These are phyloP conservation scores for Tor tambroides DNA, from an alignment of 2,113 vertebrate species.

Conservation along the genomic window DNA sequence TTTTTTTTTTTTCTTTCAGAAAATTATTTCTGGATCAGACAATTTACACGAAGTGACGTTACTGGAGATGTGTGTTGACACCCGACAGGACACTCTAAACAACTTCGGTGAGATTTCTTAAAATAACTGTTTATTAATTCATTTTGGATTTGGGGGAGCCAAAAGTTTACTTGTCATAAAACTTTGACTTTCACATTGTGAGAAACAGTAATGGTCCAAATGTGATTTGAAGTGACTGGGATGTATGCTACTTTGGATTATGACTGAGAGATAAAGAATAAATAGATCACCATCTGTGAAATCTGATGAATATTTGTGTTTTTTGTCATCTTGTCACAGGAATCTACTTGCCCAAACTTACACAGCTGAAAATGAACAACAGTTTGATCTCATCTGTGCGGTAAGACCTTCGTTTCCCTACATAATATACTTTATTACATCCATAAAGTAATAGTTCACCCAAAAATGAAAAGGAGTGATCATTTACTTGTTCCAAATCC, in stretches of 20 bases:
- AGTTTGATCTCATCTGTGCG: constrained; percentile 87
- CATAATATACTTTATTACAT: background rate
- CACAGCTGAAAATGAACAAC: constrained; percentile 88
- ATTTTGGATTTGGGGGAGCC: background rate
- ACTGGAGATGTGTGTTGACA: constrained; percentile 78
- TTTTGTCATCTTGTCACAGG: constrained; percentile 74
- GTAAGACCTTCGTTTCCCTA: constrained; percentile 74
- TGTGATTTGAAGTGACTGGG: background rate
- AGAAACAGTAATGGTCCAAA: background rate
- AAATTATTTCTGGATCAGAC: constrained; percentile 77
- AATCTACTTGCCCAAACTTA: constrained; percentile 85
- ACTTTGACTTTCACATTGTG: background rate
- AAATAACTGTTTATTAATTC: too few relatives aligned
- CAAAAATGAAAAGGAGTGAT: background rate
- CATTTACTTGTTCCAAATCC: background rate
- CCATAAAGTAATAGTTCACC: background rate
- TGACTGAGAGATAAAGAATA: background rate
- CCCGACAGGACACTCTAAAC: constrained; percentile 82
- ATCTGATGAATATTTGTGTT: background rate
- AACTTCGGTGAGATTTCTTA: constrained; percentile 85
- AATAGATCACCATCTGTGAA: constrained; percentile 38
- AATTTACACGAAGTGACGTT: constrained; percentile 71
- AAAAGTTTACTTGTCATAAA: background rate
- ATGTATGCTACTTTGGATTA: too few relatives aligned
- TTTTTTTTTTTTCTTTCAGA: constrained; percentile 75